Base-by-base conservation (phyloP, 2,113 vertebrate species). In the Bujurquina vittata region DNA sequence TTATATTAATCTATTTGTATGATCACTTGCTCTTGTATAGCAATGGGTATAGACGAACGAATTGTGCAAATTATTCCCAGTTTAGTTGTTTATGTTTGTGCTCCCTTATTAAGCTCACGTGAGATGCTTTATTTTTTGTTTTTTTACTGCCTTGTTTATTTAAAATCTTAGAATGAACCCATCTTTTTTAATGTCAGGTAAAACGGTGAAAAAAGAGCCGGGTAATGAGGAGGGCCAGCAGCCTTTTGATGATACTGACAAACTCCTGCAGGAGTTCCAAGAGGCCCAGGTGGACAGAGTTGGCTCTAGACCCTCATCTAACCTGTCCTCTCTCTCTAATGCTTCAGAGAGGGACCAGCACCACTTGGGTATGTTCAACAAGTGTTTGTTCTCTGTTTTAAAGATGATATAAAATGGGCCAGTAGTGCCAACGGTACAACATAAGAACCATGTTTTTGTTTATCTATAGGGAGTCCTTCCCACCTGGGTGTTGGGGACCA, bases 251-350 rank as follows among this genome's bases (percentile, higher is more conserved):
- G 98, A 99, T 54, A 94, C 97, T 7, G 94, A 98, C 4, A 98
- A 98, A 90, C 95, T 99, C 20, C 92, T 99, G 49, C 98, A 98
- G 93, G 98, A 99, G 86, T 97, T 99, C 84, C 98, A 99, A 49
- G 98, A 99, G 31, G 96, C 96, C 1, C 97, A 99, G 89, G 96
- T 95, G 0, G 98, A 99, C 63, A 92, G 97, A 31, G 97, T 97
- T 5, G 97, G 97, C 81, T 99, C 98, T 49, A 96, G 97, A 81
- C 98, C 98, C 0, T 98, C 98, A 0, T 99, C 98, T 62, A 99
- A 99, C 87, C 93, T 99, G 88, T 99, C 98, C 80, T 99, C 98
- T 5, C 96, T 99, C 75, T 99, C 98, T 78, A 99, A 98, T 63
- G 84, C 97, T 18, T 99, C 98, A 0, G 98, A 99, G 90, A 95